Evolutionary conservation across 2,888 invertebrate species (phyloP).

Genomic region (Drosophila pegasa): DNA sequence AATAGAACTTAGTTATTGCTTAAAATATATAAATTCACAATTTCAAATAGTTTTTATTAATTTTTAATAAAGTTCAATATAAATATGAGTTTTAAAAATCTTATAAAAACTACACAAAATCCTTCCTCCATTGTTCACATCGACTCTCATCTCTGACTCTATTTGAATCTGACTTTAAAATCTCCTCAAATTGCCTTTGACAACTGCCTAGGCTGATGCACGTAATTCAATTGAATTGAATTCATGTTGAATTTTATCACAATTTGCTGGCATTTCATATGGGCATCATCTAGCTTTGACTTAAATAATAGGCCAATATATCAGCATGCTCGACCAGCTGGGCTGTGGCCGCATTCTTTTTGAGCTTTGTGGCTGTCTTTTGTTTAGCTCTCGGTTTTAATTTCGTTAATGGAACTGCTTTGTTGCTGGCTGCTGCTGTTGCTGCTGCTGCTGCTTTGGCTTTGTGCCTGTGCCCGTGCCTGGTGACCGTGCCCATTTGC

Average conservation of each 20-base stretch:
- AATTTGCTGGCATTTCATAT: conserved; percentile 9
- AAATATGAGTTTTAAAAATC: too few relatives aligned
- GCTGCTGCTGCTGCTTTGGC: background rate
- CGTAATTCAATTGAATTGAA: conserved; percentile 2
- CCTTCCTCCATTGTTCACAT: background rate
- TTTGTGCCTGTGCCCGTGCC: conserved; percentile 2
- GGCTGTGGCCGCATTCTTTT: conserved; percentile 48
- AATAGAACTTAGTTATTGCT: too few relatives aligned
- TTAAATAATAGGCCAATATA: conserved; percentile 20
- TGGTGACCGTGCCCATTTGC: conserved; percentile 38
- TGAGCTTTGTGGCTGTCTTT: conserved; percentile 25
- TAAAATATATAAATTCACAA: too few relatives aligned
- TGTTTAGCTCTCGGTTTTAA: conserved; percentile 58
- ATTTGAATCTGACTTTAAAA: background rate
- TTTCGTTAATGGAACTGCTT: conserved; percentile 68
- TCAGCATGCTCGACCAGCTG: conserved; percentile 16
- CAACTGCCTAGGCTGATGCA: background rate
- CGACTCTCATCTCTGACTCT: background rate
- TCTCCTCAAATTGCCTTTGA: conserved; percentile 19
- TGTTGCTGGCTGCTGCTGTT: background rate
- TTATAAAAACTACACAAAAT: background rate
- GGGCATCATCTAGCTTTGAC: conserved; percentile 4
- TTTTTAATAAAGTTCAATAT: too few relatives aligned
- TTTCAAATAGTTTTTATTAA: too few relatives aligned
- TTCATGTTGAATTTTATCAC: conserved; percentile 1